Evolutionary conservation across 2,888 invertebrate genomes (phyloP).

Genomic region (Luffia ferchaultella): DNA sequence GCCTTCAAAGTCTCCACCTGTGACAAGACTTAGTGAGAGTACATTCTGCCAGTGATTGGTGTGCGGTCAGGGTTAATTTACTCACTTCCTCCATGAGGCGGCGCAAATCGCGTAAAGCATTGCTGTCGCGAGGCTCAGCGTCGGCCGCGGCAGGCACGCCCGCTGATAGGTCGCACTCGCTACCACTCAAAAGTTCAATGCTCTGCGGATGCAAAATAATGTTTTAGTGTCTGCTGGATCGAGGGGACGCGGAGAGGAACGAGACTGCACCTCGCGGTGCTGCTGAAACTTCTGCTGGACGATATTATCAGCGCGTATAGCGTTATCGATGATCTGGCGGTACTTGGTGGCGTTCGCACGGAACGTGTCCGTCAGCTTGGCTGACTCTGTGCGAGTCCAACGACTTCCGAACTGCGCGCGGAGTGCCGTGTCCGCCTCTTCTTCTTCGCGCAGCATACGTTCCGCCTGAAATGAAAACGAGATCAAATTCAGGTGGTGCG

Average conservation of each 20-base stretch:
- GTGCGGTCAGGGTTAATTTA: constrained; percentile 11
- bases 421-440: constrained; percentile 87
- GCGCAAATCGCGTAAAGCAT: constrained; percentile 73
- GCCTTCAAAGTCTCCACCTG: constrained; percentile 85
- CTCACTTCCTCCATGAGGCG: constrained; percentile 79
- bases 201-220: constrained; percentile 61
- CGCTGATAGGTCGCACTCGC: constrained; percentile 72
- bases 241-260: too few relatives aligned
- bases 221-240: too few relatives aligned
- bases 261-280: constrained; percentile 59
- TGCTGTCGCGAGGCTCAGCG: constrained; percentile 58
- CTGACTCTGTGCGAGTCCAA: constrained; percentile 92
- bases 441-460: constrained; percentile 89
- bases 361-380: constrained; percentile 88
- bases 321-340: constrained; percentile 90
- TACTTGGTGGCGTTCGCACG: constrained; percentile 91
- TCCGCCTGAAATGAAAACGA: constrained; percentile 70
- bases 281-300: constrained; percentile 87
- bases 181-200: constrained; percentile 83
- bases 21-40: too few relatives aligned
- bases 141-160: constrained; percentile 75
- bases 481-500: too few relatives aligned
- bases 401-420: constrained; percentile 90
- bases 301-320: constrained; percentile 81
- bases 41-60: too few relatives aligned